Conservation (phyloP, 2,888 invertebrate species). For the Eurytoma californica region DNA sequence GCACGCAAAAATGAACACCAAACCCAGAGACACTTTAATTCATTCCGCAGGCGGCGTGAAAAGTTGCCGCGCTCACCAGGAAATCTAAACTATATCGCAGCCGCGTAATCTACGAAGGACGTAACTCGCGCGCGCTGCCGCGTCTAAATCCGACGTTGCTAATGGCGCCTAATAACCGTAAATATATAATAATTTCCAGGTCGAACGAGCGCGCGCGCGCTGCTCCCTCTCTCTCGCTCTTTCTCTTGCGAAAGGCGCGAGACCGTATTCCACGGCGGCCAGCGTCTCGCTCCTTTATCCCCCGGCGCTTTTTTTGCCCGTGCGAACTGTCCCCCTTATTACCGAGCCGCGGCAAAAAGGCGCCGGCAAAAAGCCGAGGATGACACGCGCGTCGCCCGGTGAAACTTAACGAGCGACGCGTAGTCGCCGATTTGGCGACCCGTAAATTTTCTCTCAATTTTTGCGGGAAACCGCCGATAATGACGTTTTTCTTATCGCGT, state of each 20-base stretch:
- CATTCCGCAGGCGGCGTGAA: slow-evolving; percentile 3
- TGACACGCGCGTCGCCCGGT: not conserved
- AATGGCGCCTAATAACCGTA: slow-evolving; percentile 41
- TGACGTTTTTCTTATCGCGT: too few relatives aligned
- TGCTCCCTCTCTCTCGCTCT: too few relatives aligned
- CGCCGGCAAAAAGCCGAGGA: not conserved
- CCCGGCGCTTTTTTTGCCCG: slow-evolving; percentile 3
- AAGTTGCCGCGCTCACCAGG: slow-evolving; percentile 9
- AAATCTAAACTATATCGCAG: slow-evolving; percentile 33
- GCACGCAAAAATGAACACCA: slow-evolving; percentile 8
- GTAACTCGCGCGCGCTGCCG: slow-evolving; percentile 18
- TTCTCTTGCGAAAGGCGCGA: slow-evolving; percentile 5
- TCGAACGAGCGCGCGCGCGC: slow-evolving; percentile 4
- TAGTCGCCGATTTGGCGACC: slow-evolving; percentile 21
- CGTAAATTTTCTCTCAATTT: slow-evolving; percentile 14
- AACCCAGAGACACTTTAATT: slow-evolving; percentile 20
- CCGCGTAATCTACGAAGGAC: slow-evolving; percentile 12
- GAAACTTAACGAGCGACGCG: not conserved
- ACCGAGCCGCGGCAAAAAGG: slow-evolving; percentile 8
- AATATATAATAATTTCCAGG: slow-evolving; percentile 50
- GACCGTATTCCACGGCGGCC: not conserved
- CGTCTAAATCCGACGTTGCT: slow-evolving; percentile 24
- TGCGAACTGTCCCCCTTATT: slow-evolving; percentile 5
- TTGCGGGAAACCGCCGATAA: not conserved
- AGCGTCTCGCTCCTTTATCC: not conserved